These are phyloP conservation scores for Melanotaenia pygmaea DNA, from an alignment of 2,797 vertebrate genomes.

Conservation along the genomic window DNA sequence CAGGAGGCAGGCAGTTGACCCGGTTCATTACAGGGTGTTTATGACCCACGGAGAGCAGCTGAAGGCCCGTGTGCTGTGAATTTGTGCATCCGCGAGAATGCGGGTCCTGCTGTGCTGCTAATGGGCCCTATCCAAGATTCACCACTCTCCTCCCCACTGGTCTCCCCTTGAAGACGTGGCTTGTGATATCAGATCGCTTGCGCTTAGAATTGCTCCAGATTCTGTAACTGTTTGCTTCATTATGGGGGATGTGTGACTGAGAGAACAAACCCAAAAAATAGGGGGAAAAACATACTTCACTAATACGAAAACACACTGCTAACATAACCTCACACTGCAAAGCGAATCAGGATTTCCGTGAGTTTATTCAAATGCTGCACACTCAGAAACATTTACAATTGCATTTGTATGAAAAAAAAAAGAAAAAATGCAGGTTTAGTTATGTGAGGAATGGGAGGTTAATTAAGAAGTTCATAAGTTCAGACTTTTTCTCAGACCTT, in stretches of 20 bases:
- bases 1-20: constrained; percentile 65
- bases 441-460: not conserved
- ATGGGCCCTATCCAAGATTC: constrained; percentile 77
- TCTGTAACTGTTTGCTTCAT: not conserved
- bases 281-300: no score
- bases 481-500: not conserved
- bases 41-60: constrained; percentile 72
- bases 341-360: not conserved
- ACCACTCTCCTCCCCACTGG: constrained; percentile 23
- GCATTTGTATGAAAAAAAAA: not conserved
- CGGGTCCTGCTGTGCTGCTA: constrained; percentile 72
- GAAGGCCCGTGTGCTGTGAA: constrained; percentile 59
- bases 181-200: constrained; percentile 57
- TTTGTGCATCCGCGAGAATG: constrained; percentile 81
- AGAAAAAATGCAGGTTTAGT: not conserved
- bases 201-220: constrained; percentile 42
- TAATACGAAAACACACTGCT: no score
- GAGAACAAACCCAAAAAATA: no score
- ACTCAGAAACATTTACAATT: not conserved
- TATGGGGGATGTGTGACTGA: not conserved
- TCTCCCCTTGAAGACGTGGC: constrained; percentile 67
- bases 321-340: no score
- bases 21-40: constrained; percentile 73
- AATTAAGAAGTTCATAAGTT: not conserved
- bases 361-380: not conserved